Evolutionary conservation across 2,888 invertebrate species (phyloP).

Genomic region (Hirtodrosophila cameraria): DNA sequence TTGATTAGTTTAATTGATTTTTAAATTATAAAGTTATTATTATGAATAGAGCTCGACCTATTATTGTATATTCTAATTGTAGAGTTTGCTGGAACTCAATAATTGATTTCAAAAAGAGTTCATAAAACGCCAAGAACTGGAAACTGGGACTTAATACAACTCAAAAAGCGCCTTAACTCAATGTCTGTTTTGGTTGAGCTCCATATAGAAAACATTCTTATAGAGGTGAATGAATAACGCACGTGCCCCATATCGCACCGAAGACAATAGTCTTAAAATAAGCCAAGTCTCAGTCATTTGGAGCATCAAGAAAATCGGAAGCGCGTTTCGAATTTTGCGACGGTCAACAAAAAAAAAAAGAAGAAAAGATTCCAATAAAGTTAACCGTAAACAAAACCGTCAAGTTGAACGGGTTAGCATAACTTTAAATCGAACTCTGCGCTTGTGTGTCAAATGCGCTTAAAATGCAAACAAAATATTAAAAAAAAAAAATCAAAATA

Average conservation of each 20-base stretch:
- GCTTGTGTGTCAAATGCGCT: constrained; percentile 68
- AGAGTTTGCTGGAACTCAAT: neutral
- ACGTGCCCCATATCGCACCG: constrained; percentile 21
- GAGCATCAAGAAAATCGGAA: constrained; percentile 1
- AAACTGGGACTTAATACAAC: too few species aligned
- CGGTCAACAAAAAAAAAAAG: neutral
- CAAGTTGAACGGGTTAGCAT: constrained; percentile 13
- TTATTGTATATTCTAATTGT: neutral
- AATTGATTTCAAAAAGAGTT: too few species aligned
- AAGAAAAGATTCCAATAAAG: constrained; percentile 18
- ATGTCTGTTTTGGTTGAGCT: neutral
- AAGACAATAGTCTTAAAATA: constrained; percentile 18
- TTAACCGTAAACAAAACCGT: constrained; percentile 22
- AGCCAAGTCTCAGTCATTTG: neutral
- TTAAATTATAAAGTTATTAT: neutral
- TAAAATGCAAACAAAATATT: constrained; percentile 63
- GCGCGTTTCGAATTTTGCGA: constrained; percentile 9
- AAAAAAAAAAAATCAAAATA: constrained; percentile 9
- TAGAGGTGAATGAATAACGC: constrained; percentile 20
- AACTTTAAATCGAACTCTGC: constrained; percentile 19
- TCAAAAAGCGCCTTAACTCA: too few species aligned
- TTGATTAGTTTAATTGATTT: neutral
- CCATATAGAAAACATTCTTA: constrained; percentile 13
- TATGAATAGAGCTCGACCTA: neutral
- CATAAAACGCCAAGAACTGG: too few species aligned